Evolutionary conservation across 53 echinoderm and acorn worm species (phyloP).

Genomic region (Luidia sarsii): DNA sequence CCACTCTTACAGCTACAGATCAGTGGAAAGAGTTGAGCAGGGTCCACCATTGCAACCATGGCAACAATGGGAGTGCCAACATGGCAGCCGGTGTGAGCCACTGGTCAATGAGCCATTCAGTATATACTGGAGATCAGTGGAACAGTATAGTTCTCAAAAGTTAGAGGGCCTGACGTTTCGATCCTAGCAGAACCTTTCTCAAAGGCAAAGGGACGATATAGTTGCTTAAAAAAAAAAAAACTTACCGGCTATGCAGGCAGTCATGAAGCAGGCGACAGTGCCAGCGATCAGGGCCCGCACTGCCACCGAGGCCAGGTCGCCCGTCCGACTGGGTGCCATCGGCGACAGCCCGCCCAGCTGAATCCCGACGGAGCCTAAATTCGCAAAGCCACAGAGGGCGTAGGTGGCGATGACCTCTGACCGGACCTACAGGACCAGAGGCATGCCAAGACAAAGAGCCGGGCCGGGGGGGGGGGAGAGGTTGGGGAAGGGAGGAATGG

Average conservation of each 20-base stretch:
- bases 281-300: slow-evolving; percentile 82
- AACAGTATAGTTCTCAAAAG: too few relatives aligned
- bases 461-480: not conserved
- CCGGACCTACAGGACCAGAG: slow-evolving; percentile 51
- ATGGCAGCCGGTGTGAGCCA: too few relatives aligned
- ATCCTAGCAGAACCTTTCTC: too few relatives aligned
- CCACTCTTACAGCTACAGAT: too few relatives aligned
- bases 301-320: slow-evolving; percentile 77
- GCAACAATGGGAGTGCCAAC: too few relatives aligned
- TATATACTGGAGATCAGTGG: too few relatives aligned
- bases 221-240: too few relatives aligned
- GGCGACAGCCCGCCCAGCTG: slow-evolving; percentile 88
- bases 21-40: too few relatives aligned
- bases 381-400: slow-evolving; percentile 92
- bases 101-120: too few relatives aligned
- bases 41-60: too few relatives aligned
- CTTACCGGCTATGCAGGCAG: slow-evolving; percentile 96
- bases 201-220: too few relatives aligned
- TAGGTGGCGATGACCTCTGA: slow-evolving; percentile 93
- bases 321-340: slow-evolving; percentile 71
- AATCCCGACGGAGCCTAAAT: slow-evolving; percentile 81
- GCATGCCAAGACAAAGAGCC: not conserved
- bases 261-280: slow-evolving; percentile 90
- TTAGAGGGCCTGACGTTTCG: too few relatives aligned
- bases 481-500: not conserved